Percentiles rank a stretch among this genome's conserved stretches.
These are phyloP conservation scores for Latrodectus hesperus DNA, from an alignment of 2,888 invertebrate genomes.

Conservation along the genomic window DNA sequence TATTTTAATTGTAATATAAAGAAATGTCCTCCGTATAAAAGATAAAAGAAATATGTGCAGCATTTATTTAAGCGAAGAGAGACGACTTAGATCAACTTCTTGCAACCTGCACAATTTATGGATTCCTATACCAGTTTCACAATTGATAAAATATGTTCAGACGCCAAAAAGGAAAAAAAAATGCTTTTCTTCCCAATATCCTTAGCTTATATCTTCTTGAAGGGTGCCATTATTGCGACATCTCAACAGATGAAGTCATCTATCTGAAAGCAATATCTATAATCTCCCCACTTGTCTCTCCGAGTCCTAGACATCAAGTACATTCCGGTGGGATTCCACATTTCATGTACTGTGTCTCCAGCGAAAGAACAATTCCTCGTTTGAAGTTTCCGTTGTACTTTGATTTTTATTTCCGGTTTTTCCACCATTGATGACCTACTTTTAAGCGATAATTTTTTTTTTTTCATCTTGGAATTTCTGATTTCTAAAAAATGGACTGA, in stretches of 20 bases:
- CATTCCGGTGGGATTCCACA: neutral
- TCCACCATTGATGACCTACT: neutral
- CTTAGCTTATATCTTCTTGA: conserved; percentile 3
- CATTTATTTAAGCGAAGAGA: too few relatives aligned
- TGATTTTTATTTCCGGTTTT: neutral
- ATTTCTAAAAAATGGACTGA: too few relatives aligned
- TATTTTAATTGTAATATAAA: too few relatives aligned
- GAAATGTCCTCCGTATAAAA: too few relatives aligned
- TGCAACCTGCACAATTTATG: neutral
- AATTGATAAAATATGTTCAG: neutral
- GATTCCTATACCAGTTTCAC: neutral
- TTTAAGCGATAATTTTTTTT: neutral
- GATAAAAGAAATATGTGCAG: too few relatives aligned
- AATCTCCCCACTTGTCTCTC: conserved; percentile 44
- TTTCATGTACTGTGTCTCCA: neutral
- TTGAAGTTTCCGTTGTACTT: conserved; percentile 1
- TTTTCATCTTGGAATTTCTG: too few relatives aligned
- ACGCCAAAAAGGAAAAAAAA: neutral
- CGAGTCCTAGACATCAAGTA: conserved; percentile 35
- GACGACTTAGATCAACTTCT: neutral
- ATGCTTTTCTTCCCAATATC: neutral
- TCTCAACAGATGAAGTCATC: conserved; percentile 48
- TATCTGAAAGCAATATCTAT: conserved; percentile 53
- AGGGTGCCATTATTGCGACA: conserved; percentile 44
- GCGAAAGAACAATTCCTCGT: neutral